Percentiles rank a stretch among this genome's conserved stretches.
Conservation (phyloP, 2,797 vertebrate genomes). For the Propithecus deckenii region DNA sequence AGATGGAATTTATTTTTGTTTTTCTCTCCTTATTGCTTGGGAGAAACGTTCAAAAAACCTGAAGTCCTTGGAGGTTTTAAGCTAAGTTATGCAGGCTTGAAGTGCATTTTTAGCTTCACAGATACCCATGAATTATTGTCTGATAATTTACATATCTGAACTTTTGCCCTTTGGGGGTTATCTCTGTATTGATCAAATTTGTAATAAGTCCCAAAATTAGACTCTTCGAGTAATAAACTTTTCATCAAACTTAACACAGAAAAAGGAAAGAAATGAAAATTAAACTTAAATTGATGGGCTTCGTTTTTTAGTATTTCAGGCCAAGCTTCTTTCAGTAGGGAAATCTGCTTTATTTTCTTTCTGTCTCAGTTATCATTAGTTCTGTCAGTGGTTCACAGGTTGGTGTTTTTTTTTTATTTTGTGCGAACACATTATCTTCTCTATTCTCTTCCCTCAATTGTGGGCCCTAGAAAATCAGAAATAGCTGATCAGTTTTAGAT, state of each 20-base stretch:
- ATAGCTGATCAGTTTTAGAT: background rate
- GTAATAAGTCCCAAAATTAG: background rate
- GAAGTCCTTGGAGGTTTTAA: background rate
- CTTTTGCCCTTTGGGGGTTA: background rate
- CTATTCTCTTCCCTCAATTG: background rate
- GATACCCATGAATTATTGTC: background rate
- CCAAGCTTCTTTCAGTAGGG: background rate
- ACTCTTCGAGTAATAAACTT: background rate
- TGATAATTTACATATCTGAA: background rate
- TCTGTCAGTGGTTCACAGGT: background rate
- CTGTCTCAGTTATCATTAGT: background rate
- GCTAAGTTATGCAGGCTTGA: background rate
- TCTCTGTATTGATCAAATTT: background rate
- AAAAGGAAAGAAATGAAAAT: conserved; percentile 24
- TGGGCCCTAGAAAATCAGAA: background rate
- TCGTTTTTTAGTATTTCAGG: background rate
- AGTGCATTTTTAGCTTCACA: conserved; percentile 7
- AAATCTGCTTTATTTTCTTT: background rate
- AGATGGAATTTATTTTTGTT: conserved; percentile 3
- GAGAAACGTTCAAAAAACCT: background rate
- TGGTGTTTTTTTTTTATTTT: background rate
- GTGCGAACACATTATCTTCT: background rate
- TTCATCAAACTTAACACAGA: background rate
- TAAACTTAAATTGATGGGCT: background rate
- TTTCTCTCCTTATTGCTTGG: background rate